Evolutionary conservation across 2,113 vertebrate species (phyloP).

Genomic region (Colossoma macropomum): DNA sequence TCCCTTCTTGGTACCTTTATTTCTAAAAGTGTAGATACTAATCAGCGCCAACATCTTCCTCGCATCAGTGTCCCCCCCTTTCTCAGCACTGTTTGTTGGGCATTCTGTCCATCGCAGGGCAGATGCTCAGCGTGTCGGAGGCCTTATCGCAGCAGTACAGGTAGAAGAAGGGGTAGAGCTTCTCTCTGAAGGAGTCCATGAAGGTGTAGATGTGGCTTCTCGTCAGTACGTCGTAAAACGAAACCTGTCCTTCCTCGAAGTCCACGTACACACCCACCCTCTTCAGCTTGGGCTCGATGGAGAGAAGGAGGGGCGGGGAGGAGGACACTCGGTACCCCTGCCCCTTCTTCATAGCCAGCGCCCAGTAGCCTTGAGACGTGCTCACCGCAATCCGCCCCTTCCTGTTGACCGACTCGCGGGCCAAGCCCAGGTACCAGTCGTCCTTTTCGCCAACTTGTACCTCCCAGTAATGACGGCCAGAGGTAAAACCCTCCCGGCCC

Average conservation of each 20-base stretch:
- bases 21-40: not conserved
- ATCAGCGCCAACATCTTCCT: not conserved
- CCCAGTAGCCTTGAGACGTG: slow-evolving; percentile 79
- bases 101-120: slow-evolving; percentile 59
- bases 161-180: slow-evolving; percentile 86
- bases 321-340: slow-evolving; percentile 76
- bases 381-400: slow-evolving; percentile 78
- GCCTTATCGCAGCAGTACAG: slow-evolving; percentile 82
- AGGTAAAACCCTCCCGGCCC: slow-evolving; percentile 68
- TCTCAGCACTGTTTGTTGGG: slow-evolving; percentile 66
- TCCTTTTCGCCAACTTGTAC: slow-evolving; percentile 81
- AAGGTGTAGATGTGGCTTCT: slow-evolving; percentile 83
- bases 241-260: slow-evolving; percentile 85
- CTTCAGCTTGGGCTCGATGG: slow-evolving; percentile 72
- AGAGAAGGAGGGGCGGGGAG: slow-evolving; percentile 68
- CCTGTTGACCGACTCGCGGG: slow-evolving; percentile 73
- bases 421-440: slow-evolving; percentile 81
- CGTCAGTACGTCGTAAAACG: slow-evolving; percentile 84
- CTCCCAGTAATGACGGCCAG: slow-evolving; percentile 80
- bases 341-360: slow-evolving; percentile 80
- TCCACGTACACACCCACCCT: slow-evolving; percentile 86
- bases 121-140: slow-evolving; percentile 75
- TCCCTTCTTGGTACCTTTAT: too few species aligned
- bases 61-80: not conserved
- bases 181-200: slow-evolving; percentile 80